Evolutionary conservation across 2,113 vertebrate genomes (phyloP), one percentile per base, ranked within the genome.

Genomic region (Rousettus leschenaultii): DNA sequence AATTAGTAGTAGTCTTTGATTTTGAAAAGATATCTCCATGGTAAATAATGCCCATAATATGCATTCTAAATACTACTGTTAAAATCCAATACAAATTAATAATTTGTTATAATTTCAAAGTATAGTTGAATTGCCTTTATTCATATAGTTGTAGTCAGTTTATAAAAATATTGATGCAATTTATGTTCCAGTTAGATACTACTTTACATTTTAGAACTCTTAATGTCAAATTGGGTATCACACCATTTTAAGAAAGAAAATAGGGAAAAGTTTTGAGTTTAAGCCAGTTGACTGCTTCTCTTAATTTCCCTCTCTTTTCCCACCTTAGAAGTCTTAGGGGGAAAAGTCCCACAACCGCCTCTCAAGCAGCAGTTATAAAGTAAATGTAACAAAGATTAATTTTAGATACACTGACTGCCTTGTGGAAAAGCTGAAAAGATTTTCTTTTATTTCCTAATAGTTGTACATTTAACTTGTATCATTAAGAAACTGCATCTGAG

Each of bases 81-180:
- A 85, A 96, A 93, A 73, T 93, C 51, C 13, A 87, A 12, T 91
- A 83, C 18, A 93, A 91, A 89, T 55, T 77, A 87, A 21, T 30
- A 92, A 89, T 73, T 95, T 91, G 55, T 75, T 89, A 68, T 30
- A 59, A 70, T 73, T 70, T 90, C 75, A 89, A 95, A 74, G 75
- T 80, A 3, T 85, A 94, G 53, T 61, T 84, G 85, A 78, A 78
- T 80, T 91, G 61, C 24, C 40, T 93, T 75, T 74, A 57, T 83
- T 78, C 33, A 68, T 57, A 79, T 8, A 83, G 33, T 78, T 95
- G 13, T 93, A 65, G n/a, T 79, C 40, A 86, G 21, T 87, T 90
- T 87, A 40, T 89, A 90, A 82, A 84, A 92, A 77, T 45, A n/a
- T 5, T 38, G 33, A 53, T 63, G 63, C 0, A 75, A 11, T 89